Evolutionary conservation across 2,888 invertebrate genomes (phyloP), one percentile per base, ranked within the genome.

Genomic region (Synanthedon tipuliformis): DNA sequence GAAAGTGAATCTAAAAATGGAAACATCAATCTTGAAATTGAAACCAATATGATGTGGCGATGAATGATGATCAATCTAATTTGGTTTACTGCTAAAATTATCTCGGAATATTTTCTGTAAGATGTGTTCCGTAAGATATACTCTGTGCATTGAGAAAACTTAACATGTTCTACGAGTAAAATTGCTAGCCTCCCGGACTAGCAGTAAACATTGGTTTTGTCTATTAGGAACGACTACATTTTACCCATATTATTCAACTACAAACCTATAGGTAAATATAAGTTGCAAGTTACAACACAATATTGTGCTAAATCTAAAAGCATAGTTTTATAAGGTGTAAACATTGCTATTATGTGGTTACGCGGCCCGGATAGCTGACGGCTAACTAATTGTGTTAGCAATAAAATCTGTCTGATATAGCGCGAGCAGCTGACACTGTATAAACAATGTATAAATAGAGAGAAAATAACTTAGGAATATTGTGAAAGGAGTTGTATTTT

Each of bases 391-490:
- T 59, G 16, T 49, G 69, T 62, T 55, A 52, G 69, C 65, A 62
- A 68, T 76, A 75, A 75, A 75, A 68, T 52, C 55, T 54, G 59
- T 34, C 63, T 68, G 73, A 73, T 77, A 75, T 73, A 73, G 63
- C 59, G 66, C 63, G 55, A 67, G 72, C 71, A 71, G 69, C 70
- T 76, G 71, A 69, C 71, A 62, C 58, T 45, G 45, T 13, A 15
- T 45, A 45, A 45, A 45, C 45, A 45, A 45, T 13, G 45, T 45
- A 45, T 45, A 45, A 45, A 45, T 45, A 45, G n/a, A 12, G n/a
- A 15, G 45, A 7, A 45, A 45, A 45, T 45, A 45, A 45, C 15
- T 45, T 45, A 13, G 4, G 45, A 8, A 45, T 13, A 45, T 45
- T 45, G 13, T 13, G 45, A 13, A 45, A 45, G 45, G n/a, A 45